phyloP scores from a whole-genome alignment of 2,797 vertebrate species.

The Anabas testudineus region DNA sequence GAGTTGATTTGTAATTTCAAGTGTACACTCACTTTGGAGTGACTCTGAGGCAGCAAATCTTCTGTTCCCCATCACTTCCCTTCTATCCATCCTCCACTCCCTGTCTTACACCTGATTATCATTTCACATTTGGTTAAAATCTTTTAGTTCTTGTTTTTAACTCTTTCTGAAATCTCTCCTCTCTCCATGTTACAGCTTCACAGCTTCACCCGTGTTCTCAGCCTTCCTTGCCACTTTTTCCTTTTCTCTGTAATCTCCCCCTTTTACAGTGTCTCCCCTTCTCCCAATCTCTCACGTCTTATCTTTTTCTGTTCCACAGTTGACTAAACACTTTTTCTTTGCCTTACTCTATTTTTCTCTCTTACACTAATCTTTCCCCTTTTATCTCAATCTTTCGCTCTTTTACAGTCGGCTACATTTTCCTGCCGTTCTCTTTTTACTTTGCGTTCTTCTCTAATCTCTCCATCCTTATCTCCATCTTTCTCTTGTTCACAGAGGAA shows the following conservation, averaged over 20 bases:
- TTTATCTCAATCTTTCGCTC: constrained; percentile 76
- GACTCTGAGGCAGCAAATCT: constrained; percentile 13
- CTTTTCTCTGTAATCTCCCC: constrained; percentile 55
- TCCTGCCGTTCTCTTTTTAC: constrained; percentile 38
- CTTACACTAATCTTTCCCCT: constrained; percentile 57
- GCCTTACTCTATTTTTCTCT: constrained; percentile 56
- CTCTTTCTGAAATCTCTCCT: constrained; percentile 35
- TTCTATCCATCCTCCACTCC: constrained; percentile 26
- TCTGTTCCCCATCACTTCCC: constrained; percentile 23
- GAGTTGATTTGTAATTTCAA: constrained; percentile 28
- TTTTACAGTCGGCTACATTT: constrained; percentile 68
- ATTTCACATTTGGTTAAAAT: constrained; percentile 41
- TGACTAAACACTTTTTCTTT: constrained; percentile 73
- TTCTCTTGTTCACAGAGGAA: constrained; percentile 73
- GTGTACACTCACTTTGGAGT: constrained; percentile 19
- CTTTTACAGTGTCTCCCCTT: constrained; percentile 32
- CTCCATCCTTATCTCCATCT: constrained; percentile 77
- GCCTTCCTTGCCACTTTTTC: constrained; percentile 38
- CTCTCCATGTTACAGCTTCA: constrained; percentile 49
- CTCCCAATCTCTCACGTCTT: constrained; percentile 60
- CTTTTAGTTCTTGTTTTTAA: constrained; percentile 8
- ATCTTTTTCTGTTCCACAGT: constrained; percentile 75
- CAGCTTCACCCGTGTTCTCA: constrained; percentile 55
- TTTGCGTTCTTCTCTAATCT: constrained; percentile 56
- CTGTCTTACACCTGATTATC: constrained; percentile 14